These are phyloP conservation scores for Rugalucina vietnamica DNA, from an alignment of 2,888 invertebrate genomes.

Conservation along the genomic window DNA sequence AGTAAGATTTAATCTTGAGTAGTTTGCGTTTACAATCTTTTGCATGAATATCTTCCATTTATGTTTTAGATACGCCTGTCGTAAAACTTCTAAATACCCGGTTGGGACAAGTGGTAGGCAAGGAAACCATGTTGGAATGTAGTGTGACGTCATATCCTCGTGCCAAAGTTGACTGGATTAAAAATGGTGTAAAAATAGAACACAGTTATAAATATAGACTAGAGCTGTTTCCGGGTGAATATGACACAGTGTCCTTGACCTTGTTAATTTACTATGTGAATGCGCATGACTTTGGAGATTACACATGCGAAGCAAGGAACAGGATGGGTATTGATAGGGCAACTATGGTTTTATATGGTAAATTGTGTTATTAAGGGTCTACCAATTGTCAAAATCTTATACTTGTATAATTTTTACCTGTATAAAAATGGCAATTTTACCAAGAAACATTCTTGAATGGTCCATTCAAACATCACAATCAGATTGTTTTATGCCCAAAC, in stretches of 20 bases:
- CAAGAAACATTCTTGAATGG: too few species aligned
- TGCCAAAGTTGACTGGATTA: conserved; percentile 73
- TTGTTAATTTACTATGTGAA: conserved; percentile 66
- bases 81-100: conserved; percentile 74
- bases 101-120: conserved; percentile 76
- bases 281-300: conserved; percentile 68
- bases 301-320: conserved; percentile 71
- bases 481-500: too few species aligned
- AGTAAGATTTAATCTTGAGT: too few species aligned
- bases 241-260: conserved; percentile 64
- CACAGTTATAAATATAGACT: conserved; percentile 66
- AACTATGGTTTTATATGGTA: conserved; percentile 72
- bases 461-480: too few species aligned
- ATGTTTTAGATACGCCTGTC: conserved; percentile 74
- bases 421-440: too few species aligned
- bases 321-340: conserved; percentile 61
- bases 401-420: too few species aligned
- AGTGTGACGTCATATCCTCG: conserved; percentile 78
- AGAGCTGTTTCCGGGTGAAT: conserved; percentile 67
- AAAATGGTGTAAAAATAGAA: conserved; percentile 63
- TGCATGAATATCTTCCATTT: too few species aligned
- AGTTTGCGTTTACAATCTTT: too few species aligned
- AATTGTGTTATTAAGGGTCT: conserved; percentile 33
- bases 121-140: conserved; percentile 80
- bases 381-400: too few species aligned